Evolutionary conservation across 2,888 invertebrate genomes (phyloP).

Genomic region (Electrophaes corylata): DNA sequence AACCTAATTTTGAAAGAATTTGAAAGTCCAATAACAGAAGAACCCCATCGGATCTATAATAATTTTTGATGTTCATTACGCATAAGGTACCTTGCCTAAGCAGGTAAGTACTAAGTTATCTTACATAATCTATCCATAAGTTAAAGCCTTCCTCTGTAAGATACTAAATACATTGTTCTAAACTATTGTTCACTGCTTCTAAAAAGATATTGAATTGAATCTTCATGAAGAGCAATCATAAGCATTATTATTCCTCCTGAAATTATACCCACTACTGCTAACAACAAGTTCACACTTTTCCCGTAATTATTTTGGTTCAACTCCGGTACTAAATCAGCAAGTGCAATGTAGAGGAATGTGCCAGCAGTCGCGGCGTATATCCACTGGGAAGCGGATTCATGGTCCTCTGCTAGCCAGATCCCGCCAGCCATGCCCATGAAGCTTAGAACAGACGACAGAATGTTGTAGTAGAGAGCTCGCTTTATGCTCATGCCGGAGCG

Average conservation of each 20-base stretch:
- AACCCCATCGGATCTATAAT: too few species aligned
- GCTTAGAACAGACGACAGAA: slow-evolving; percentile 89
- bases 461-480: slow-evolving; percentile 89
- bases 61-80: too few species aligned
- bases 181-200: slow-evolving; percentile 51
- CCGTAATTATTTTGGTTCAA: slow-evolving; percentile 82
- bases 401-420: slow-evolving; percentile 87
- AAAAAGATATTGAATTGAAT: slow-evolving; percentile 80
- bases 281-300: slow-evolving; percentile 80
- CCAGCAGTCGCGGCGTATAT: slow-evolving; percentile 92
- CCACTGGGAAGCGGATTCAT: slow-evolving; percentile 88
- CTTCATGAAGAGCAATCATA: slow-evolving; percentile 89
- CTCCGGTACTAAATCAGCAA: slow-evolving; percentile 90
- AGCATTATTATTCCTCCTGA: slow-evolving; percentile 89
- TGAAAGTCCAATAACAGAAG: too few species aligned
- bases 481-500: slow-evolving; percentile 89
- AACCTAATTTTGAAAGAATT: too few species aligned
- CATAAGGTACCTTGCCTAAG: not conserved
- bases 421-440: slow-evolving; percentile 91
- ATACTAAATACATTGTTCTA: slow-evolving; percentile 1
- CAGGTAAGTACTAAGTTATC: not conserved
- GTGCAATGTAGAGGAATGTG: slow-evolving; percentile 91
- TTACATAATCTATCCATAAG: slow-evolving; percentile 4
- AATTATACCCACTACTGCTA: slow-evolving; percentile 87
- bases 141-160: slow-evolving; percentile 14